A percentile compares a stretch with the other conserved stretches of the same genome.
Evolutionary conservation across 2,888 invertebrate genomes (phyloP).

Genomic region (Cerastoderma edule): DNA sequence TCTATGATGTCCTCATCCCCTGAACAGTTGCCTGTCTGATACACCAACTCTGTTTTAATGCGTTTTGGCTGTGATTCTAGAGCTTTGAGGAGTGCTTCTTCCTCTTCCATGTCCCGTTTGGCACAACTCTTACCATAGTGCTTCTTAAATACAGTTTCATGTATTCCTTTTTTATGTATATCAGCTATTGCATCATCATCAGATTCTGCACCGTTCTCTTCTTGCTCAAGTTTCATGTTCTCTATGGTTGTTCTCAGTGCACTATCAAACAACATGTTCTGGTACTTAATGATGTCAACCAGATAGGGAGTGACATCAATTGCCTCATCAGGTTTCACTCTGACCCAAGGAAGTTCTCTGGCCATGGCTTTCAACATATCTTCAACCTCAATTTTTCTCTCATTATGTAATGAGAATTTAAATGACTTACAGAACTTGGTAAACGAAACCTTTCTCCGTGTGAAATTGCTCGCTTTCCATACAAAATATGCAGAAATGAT

Average conservation of each 20-base stretch:
- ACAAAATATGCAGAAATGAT: conserved; percentile 30
- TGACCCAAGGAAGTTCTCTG: conserved; percentile 42
- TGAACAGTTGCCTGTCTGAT: too few relatives aligned
- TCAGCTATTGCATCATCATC: not conserved
- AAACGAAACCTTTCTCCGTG: not conserved
- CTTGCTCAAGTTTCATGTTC: conserved; percentile 2
- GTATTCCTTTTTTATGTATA: not conserved
- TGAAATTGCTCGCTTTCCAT: conserved; percentile 29
- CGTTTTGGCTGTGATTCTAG: conserved; percentile 15
- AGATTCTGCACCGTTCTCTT: not conserved
- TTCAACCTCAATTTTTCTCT: conserved; percentile 19
- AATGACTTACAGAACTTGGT: conserved; percentile 31
- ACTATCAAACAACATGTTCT: conserved; percentile 24
- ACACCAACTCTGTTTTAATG: too few relatives aligned
- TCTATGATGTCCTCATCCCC: not conserved
- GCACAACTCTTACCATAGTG: not conserved
- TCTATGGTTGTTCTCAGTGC: conserved; percentile 26
- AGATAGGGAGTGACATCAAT: conserved; percentile 23
- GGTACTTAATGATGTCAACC: conserved; percentile 36
- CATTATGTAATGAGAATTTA: not conserved
- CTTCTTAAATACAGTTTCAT: conserved; percentile 8
- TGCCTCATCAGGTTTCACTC: conserved; percentile 4
- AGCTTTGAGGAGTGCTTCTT: not conserved
- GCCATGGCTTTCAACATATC: conserved; percentile 25
- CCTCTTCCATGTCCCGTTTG: not conserved